These are phyloP conservation scores for Echiichthys vipera DNA, from an alignment of 2,797 vertebrate genomes.

Conservation along the genomic window DNA sequence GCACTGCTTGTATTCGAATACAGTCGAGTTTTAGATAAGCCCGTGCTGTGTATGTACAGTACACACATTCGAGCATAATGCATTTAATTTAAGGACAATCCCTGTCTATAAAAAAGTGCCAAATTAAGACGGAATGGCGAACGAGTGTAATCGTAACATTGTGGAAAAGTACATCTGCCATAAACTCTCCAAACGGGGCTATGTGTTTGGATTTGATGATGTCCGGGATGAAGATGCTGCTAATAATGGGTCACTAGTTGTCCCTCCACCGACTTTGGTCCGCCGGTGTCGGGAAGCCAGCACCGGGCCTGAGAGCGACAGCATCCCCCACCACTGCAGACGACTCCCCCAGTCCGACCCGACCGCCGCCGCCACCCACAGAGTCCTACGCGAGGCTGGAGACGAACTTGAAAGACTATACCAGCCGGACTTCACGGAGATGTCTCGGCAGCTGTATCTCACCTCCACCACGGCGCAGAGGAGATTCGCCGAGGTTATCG, in stretches of 20 bases:
- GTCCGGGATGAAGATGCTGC: slow-evolving; percentile 71
- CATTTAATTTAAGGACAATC: slow-evolving; percentile 62
- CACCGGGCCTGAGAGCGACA: slow-evolving; percentile 63
- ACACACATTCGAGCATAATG: slow-evolving; percentile 56
- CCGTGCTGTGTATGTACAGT: slow-evolving; percentile 24
- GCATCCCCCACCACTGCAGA: slow-evolving; percentile 54
- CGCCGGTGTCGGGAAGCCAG: slow-evolving; percentile 70
- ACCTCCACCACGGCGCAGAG: slow-evolving; percentile 90
- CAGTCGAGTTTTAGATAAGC: slow-evolving; percentile 40
- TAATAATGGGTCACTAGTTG: slow-evolving; percentile 75
- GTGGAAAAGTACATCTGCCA: slow-evolving; percentile 96
- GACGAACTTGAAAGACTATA: slow-evolving; percentile 94
- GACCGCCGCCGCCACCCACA: slow-evolving; percentile 85
- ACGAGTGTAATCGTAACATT: slow-evolving; percentile 90
- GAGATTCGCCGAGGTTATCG: slow-evolving; percentile 94
- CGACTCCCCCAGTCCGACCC: slow-evolving; percentile 64
- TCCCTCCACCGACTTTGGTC: slow-evolving; percentile 71
- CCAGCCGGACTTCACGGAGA: slow-evolving; percentile 94
- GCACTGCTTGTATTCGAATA: slow-evolving; percentile 30
- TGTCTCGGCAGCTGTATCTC: slow-evolving; percentile 95
- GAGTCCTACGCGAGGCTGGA: slow-evolving; percentile 92
- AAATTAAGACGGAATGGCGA: slow-evolving; percentile 80
- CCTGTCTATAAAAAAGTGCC: slow-evolving; percentile 54
- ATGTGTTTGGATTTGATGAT: slow-evolving; percentile 86
- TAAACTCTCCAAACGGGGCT: slow-evolving; percentile 94